Base-by-base conservation (phyloP, 1,140 invertebrate genomes). In the Diorhabda carinulata region DNA sequence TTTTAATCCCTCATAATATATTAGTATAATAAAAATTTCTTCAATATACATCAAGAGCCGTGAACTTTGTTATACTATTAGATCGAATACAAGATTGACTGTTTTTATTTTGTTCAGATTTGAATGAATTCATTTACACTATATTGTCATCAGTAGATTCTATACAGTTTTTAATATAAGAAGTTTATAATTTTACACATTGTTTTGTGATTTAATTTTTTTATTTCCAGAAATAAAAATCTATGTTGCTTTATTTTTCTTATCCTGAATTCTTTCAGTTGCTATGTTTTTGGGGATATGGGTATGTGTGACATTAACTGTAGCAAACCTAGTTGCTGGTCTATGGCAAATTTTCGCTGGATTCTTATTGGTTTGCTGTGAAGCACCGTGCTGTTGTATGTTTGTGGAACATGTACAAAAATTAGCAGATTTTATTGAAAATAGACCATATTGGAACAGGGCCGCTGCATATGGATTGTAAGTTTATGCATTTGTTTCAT, bases 361-460 rank as follows among this genome's bases (percentile, higher is more conserved):
- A 58, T 95, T 97, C 83, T 76, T 93, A 66, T 88, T 95, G 59
- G 86, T 96, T 71, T 87, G 91, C 4, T 87, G 96, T 75, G 96
- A 98, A 83, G 95, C 95, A 7, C 96, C 96, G 0, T 97, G 93
- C 80, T 97, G 95, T 83, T 98, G 95, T 82, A 87, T 94, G 80
- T 98, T 96, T 82, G 88, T 98, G 72, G 95, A 97, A 79, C 92
- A 94, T 84, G 94, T 97, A 67, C 91, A 95, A 81, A 87, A 86
- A 66, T 83, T 96, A 42, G 91, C 92, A 60, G 88, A 90, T 74
- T 90, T 87, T 81, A 88, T 93, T 58, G 95, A 98, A 74, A 84
- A 86, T 58, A 87, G 92, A 74, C 93, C 95, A 2, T 89, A 93
- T 80, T 98, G 93, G 91, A 92, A 96, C 77, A 91, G 95, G 84